Conservation (phyloP, 2,797 vertebrate species). For the Myioborus melanocephalus region DNA sequence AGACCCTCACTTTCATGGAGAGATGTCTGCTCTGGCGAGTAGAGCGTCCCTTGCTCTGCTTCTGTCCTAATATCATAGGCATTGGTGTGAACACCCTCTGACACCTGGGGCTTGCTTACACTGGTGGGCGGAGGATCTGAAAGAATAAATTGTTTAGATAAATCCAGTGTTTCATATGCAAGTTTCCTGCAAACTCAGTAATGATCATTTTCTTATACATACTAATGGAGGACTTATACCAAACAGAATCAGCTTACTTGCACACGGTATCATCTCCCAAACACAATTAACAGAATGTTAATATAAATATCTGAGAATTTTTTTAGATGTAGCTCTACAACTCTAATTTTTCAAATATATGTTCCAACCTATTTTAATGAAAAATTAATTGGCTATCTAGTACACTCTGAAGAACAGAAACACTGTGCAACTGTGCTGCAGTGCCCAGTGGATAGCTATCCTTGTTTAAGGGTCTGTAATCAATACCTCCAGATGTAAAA, state of each 20-base stretch:
- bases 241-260: not conserved
- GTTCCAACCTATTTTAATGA: not conserved
- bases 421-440: not conserved
- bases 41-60: slow-evolving; percentile 87
- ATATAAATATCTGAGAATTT: not conserved
- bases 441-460: not conserved
- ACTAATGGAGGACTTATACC: not conserved
- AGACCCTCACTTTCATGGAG: slow-evolving; percentile 99
- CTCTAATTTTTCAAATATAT: not conserved
- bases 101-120: slow-evolving; percentile 83
- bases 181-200: not conserved
- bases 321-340: not conserved
- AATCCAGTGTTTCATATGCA: not conserved
- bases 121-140: slow-evolving; percentile 86
- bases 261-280: not conserved
- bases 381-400: not conserved
- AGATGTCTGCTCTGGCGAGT: slow-evolving; percentile 91
- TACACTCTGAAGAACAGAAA: not conserved
- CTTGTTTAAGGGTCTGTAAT: not conserved
- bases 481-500: not conserved
- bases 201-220: not conserved
- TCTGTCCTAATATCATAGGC: slow-evolving; percentile 88
- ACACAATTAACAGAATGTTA: not conserved
- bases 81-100: slow-evolving; percentile 85
- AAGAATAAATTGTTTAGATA: slow-evolving; percentile 47